These are phyloP conservation scores for Drosophila leonis DNA, from an alignment of 2,888 invertebrate genomes.

Conservation along the genomic window DNA sequence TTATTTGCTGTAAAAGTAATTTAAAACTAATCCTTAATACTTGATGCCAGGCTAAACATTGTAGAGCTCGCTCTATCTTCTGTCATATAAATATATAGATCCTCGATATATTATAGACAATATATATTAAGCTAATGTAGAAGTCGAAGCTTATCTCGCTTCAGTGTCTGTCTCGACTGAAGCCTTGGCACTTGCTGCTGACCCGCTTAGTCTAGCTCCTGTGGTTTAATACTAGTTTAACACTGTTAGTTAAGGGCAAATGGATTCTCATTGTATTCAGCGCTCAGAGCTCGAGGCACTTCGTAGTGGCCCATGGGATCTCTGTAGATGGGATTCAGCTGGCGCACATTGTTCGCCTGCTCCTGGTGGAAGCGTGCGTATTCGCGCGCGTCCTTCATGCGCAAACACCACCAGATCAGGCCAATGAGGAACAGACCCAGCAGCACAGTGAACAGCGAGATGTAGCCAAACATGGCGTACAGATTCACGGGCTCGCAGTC, in stretches of 20 bases:
- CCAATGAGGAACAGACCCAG: slow-evolving; percentile 86
- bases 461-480: slow-evolving; percentile 75
- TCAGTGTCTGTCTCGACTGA: slow-evolving; percentile 9
- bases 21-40: neutral
- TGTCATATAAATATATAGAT: neutral
- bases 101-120: neutral
- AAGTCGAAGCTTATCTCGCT: slow-evolving; percentile 36
- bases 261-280: slow-evolving; percentile 66
- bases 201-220: neutral
- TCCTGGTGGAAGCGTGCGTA: slow-evolving; percentile 87
- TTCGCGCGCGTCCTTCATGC: slow-evolving; percentile 86
- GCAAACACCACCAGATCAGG: slow-evolving; percentile 85
- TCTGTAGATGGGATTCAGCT: slow-evolving; percentile 87
- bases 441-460: slow-evolving; percentile 86
- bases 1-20: too few relatives aligned
- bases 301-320: slow-evolving; percentile 87
- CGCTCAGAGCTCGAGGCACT: slow-evolving; percentile 85
- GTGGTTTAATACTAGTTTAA: slow-evolving; percentile 8
- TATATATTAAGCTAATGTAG: slow-evolving; percentile 18
- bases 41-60: slow-evolving; percentile 1
- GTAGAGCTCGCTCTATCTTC: neutral
- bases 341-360: slow-evolving; percentile 37
- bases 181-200: slow-evolving; percentile 16
- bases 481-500: slow-evolving; percentile 73
- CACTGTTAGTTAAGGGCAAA: slow-evolving; percentile 39